phyloP scores from a whole-genome alignment of 2,888 invertebrate species.

The Magallana nippona region DNA sequence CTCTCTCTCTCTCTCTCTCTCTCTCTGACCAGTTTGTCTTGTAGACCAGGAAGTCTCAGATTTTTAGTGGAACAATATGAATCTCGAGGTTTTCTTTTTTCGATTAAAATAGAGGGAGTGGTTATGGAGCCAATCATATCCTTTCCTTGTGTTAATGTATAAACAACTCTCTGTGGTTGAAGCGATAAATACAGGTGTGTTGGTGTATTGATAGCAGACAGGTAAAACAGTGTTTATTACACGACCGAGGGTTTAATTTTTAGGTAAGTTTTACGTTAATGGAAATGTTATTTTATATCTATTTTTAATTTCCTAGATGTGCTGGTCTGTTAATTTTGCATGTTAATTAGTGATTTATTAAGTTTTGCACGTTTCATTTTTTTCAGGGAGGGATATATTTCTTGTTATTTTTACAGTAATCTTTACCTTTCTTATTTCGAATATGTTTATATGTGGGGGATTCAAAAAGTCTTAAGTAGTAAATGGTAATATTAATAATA shows the following conservation, averaged over 20 bases:
- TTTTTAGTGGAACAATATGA: background rate
- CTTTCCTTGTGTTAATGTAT: background rate
- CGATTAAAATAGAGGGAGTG: background rate
- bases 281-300: background rate
- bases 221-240: background rate
- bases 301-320: background rate
- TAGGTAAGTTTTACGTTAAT: background rate
- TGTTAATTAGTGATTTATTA: background rate
- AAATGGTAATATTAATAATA: too few relatives aligned
- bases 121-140: background rate
- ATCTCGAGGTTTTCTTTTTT: background rate
- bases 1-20: too few relatives aligned
- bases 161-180: background rate
- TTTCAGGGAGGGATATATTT: too few relatives aligned
- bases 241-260: background rate
- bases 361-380: background rate
- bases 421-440: too few relatives aligned
- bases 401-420: too few relatives aligned
- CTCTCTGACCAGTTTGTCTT: too few relatives aligned
- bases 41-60: background rate
- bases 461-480: too few relatives aligned
- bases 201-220: background rate
- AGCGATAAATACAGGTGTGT: constrained; percentile 18
- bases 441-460: too few relatives aligned
- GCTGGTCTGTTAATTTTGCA: background rate